Conservation (phyloP, 2,113 vertebrate genomes). For the Ascaphus truei region DNA sequence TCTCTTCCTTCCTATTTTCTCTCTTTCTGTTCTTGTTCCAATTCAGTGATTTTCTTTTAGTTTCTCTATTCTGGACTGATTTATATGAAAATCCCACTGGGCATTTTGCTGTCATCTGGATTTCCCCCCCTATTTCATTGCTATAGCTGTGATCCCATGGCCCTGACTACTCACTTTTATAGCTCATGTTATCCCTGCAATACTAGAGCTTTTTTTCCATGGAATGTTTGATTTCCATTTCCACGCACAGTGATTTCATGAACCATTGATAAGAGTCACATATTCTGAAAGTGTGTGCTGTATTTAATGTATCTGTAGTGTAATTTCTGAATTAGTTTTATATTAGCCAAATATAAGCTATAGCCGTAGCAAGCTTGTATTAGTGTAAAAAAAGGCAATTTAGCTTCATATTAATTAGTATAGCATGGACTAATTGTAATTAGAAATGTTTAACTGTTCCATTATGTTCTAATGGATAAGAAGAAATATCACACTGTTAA, state of each 20-base stretch:
- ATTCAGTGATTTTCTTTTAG: background rate
- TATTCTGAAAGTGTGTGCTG: background rate
- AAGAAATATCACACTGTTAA: background rate
- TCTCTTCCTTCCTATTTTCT: background rate
- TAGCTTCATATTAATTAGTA: background rate
- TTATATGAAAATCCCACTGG: too few species aligned
- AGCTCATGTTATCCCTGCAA: too few species aligned
- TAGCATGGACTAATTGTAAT: slow-evolving; percentile 5
- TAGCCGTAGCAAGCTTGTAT: too few species aligned
- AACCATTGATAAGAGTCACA: background rate
- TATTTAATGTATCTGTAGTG: too few species aligned
- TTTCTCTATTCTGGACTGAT: background rate
- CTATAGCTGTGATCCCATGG: background rate
- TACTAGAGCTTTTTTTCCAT: background rate
- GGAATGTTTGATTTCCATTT: background rate
- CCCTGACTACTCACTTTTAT: background rate
- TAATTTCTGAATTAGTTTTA: too few species aligned
- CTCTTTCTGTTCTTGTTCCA: background rate
- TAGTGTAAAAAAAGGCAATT: slow-evolving; percentile 17
- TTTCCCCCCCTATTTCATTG: too few species aligned
- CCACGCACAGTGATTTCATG: background rate
- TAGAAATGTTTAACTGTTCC: slow-evolving; percentile 17
- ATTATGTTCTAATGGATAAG: slow-evolving; percentile 11
- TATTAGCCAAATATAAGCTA: too few species aligned
- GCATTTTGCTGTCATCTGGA: too few species aligned